phyloP scores from a whole-genome alignment of 2,113 vertebrate species.

The Bungarus multicinctus region DNA sequence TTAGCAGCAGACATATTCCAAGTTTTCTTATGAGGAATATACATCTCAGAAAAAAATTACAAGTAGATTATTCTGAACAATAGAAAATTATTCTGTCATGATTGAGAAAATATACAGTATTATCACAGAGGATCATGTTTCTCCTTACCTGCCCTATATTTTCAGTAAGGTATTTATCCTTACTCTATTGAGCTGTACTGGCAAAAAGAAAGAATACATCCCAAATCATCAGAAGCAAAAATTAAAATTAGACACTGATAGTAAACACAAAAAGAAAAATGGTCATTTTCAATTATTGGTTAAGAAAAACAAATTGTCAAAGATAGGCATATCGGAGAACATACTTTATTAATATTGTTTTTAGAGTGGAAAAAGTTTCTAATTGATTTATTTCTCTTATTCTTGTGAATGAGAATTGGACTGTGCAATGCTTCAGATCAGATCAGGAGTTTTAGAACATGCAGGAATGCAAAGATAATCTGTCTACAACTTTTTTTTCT shows the following conservation, averaged over 20 bases:
- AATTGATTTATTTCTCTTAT: slow-evolving; percentile 39
- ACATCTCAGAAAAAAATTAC: neutral
- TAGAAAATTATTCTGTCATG: neutral
- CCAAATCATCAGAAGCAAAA: neutral
- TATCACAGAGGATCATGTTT: neutral
- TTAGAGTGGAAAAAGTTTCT: slow-evolving; percentile 33
- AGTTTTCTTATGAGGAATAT: neutral
- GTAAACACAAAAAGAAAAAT: neutral
- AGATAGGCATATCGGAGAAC: neutral
- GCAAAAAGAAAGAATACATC: neutral
- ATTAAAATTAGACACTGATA: neutral
- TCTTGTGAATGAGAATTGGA: slow-evolving; percentile 18
- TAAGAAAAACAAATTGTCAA: slow-evolving; percentile 22
- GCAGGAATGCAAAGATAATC: neutral
- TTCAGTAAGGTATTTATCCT: neutral
- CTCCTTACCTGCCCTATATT: neutral
- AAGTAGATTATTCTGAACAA: neutral
- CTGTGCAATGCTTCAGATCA: neutral
- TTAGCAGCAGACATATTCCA: neutral
- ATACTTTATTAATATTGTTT: slow-evolving; percentile 40
- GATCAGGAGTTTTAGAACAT: neutral
- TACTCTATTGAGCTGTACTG: neutral
- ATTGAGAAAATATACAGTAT: neutral
- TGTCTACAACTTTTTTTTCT: neutral
- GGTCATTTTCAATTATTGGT: neutral